These are phyloP conservation scores for Calliphora vicina DNA, from an alignment of 1,140 invertebrate genomes.

Conservation along the genomic window DNA sequence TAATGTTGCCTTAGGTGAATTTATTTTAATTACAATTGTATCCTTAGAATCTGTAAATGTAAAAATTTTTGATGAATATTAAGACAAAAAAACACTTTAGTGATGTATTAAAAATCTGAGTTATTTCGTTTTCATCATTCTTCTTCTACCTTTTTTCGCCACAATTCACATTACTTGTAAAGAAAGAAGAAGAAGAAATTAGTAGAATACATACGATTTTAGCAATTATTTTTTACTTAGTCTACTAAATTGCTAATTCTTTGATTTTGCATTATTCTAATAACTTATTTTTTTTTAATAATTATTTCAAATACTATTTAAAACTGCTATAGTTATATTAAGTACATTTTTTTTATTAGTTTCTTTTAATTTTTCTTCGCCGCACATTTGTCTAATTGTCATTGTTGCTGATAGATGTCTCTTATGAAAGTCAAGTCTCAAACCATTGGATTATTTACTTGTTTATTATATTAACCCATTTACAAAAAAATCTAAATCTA, in stretches of 20 bases:
- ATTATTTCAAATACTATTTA: neutral
- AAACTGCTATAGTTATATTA: neutral
- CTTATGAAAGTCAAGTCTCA: neutral
- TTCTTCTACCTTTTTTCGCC: slow-evolving; percentile 23
- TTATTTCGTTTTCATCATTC: neutral
- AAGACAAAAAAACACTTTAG: too few species aligned
- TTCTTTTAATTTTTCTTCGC: neutral
- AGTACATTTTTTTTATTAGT: neutral
- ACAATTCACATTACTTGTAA: slow-evolving; percentile 25
- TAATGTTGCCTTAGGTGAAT: neutral
- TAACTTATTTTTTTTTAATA: neutral
- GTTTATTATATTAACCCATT: slow-evolving; percentile 4
- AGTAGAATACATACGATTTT: slow-evolving; percentile 3
- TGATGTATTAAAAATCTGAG: too few species aligned
- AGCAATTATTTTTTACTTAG: neutral
- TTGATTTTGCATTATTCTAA: neutral
- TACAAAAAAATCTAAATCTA: neutral
- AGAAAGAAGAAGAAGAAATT: slow-evolving; percentile 16
- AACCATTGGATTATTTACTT: neutral
- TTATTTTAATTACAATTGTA: neutral
- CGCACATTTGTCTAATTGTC: slow-evolving; percentile 4
- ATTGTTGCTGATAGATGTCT: slow-evolving; percentile 5
- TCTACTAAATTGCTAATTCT: neutral
- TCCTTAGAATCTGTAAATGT: neutral
- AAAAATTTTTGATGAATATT: neutral